Conservation (phyloP, 2,888 invertebrate species). For the Malthinus flaveolus region DNA sequence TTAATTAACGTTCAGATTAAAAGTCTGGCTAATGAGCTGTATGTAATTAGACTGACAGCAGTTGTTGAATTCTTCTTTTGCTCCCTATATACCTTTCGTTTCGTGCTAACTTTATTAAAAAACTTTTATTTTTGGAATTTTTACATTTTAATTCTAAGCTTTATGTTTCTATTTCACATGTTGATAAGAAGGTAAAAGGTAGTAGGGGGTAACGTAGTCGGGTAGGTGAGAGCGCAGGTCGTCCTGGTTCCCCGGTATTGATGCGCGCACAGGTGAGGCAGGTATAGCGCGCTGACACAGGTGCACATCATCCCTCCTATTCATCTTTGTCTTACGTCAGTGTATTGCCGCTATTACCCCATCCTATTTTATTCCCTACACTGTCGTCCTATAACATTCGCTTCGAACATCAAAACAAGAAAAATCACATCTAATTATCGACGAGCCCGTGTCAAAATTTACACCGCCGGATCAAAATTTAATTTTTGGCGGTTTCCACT, state of each 20-base stretch:
- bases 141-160: neutral
- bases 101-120: neutral
- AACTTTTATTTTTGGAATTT: neutral
- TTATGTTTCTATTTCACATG: neutral
- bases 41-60: slow-evolving; percentile 13
- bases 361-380: slow-evolving; percentile 6
- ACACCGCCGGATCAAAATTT: too few species aligned
- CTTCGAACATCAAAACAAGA: neutral
- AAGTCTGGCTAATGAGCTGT: slow-evolving; percentile 18
- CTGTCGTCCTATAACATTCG: neutral
- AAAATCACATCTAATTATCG: too few species aligned
- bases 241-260: slow-evolving; percentile 34
- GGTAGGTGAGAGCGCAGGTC: slow-evolving; percentile 35
- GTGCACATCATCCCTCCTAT: slow-evolving; percentile 33
- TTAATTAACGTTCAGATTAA: slow-evolving; percentile 20
- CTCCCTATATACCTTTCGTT: neutral
- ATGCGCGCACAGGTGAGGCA: slow-evolving; percentile 39
- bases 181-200: slow-evolving; percentile 19
- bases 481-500: too few species aligned
- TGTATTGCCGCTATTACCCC: slow-evolving; percentile 24
- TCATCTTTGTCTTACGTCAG: slow-evolving; percentile 28
- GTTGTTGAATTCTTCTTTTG: slow-evolving; percentile 7
- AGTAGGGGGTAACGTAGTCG: neutral
- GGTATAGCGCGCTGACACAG: slow-evolving; percentile 36
- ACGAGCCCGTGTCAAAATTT: too few species aligned